These are phyloP conservation scores for Nephila pilipes DNA, from an alignment of 1,140 invertebrate species.

Conservation along the genomic window DNA sequence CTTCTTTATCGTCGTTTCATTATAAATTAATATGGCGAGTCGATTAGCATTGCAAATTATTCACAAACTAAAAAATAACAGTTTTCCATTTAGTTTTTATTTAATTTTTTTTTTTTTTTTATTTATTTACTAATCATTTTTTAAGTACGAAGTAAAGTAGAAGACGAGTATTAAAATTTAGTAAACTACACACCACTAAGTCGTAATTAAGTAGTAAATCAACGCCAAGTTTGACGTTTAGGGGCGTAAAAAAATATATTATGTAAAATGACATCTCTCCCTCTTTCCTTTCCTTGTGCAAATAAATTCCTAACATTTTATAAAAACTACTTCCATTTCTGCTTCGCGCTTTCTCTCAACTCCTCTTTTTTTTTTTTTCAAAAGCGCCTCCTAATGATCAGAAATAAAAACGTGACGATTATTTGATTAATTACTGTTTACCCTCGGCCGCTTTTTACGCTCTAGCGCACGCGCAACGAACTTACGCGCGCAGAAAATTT, in stretches of 20 bases:
- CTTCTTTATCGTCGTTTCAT: not conserved
- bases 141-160: not conserved
- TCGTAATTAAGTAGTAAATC: slow-evolving; percentile 63
- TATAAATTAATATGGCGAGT: not conserved
- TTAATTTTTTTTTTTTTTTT: not conserved
- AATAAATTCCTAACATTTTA: not conserved
- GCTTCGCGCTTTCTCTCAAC: slow-evolving; percentile 12
- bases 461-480: slow-evolving; percentile 25
- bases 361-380: slow-evolving; percentile 5
- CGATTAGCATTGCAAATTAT: not conserved
- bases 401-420: slow-evolving; percentile 73
- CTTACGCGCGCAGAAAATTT: slow-evolving; percentile 24
- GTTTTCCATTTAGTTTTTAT: not conserved
- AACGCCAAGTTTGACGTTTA: not conserved
- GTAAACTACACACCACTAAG: slow-evolving; percentile 30
- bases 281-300: not conserved
- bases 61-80: not conserved
- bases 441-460: slow-evolving; percentile 45
- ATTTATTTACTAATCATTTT: not conserved
- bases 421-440: slow-evolving; percentile 77
- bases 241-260: slow-evolving; percentile 7
- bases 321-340: slow-evolving; percentile 11
- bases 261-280: slow-evolving; percentile 5
- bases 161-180: slow-evolving; percentile 22
- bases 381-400: slow-evolving; percentile 34